A percentile compares a stretch with the other conserved stretches of the same genome.
Conservation (phyloP, 2,113 vertebrate species). For the Tupaia chinensis region DNA sequence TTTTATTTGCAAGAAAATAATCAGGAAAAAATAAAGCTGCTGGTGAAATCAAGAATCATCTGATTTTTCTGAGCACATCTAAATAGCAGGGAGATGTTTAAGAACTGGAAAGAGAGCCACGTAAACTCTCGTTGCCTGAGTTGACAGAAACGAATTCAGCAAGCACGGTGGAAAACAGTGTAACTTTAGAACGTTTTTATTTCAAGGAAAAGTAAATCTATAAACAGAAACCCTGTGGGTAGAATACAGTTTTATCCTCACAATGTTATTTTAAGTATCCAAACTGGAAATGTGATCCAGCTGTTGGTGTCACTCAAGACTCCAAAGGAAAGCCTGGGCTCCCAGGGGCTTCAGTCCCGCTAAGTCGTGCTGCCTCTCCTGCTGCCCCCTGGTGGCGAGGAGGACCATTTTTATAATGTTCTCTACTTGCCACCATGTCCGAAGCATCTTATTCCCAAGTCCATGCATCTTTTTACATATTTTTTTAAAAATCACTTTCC, state of each 20-base stretch:
- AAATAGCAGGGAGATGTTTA: not conserved
- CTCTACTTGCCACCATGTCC: not conserved
- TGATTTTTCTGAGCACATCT: not conserved
- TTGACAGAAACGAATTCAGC: not conserved
- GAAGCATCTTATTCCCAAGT: not conserved
- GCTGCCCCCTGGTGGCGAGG: not conserved
- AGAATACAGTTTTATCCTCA: not conserved
- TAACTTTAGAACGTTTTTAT: not conserved
- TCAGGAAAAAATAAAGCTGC: not conserved
- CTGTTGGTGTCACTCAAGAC: not conserved
- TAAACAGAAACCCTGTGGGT: not conserved
- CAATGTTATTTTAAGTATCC: not conserved
- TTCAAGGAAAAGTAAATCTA: not conserved
- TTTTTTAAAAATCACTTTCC: not conserved
- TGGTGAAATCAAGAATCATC: not conserved
- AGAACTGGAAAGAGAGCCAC: not conserved
- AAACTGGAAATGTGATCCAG: not conserved
- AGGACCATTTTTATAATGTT: not conserved
- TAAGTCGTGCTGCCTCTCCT: not conserved
- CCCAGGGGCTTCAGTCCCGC: too few species aligned
- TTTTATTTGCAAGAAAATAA: slow-evolving; percentile 38
- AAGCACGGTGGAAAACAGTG: not conserved
- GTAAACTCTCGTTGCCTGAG: not conserved
- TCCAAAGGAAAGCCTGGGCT: not conserved
- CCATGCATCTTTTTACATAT: not conserved